phyloP scores from a whole-genome alignment of 1,140 invertebrate genomes.

The Conopomorpha cramerella region DNA sequence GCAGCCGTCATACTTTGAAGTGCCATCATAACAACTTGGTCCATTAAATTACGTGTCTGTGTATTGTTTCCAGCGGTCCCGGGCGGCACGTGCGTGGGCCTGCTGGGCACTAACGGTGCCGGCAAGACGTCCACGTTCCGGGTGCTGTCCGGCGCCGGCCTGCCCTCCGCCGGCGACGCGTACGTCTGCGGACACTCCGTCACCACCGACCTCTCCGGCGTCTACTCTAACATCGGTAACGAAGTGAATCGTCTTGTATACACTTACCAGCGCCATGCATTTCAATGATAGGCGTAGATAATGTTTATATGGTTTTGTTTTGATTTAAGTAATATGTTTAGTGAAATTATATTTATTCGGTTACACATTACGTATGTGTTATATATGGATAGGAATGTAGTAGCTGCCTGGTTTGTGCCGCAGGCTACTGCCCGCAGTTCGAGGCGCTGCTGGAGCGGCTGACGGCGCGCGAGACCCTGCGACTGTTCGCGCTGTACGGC shows the following conservation, averaged over 20 bases:
- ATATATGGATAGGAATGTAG: too few relatives aligned
- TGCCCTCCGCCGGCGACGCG: constrained; percentile 53
- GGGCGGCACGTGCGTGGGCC: constrained; percentile 79
- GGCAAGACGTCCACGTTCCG: constrained; percentile 86
- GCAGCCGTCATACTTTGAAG: too few relatives aligned
- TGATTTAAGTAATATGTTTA: too few relatives aligned
- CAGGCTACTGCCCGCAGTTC: constrained; percentile 77
- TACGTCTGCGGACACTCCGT: constrained; percentile 60
- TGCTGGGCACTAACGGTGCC: constrained; percentile 88
- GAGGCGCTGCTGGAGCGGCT: constrained; percentile 76
- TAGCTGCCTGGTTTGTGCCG: too few relatives aligned
- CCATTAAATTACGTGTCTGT: too few relatives aligned
- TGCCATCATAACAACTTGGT: too few relatives aligned
- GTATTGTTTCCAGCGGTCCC: constrained; percentile 42
- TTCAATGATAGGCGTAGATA: too few relatives aligned
- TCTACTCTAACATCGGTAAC: constrained; percentile 62
- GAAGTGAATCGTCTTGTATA: too few relatives aligned
- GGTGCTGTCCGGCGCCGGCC: constrained; percentile 87
- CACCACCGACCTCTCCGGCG: constrained; percentile 54
- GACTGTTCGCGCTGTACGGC: constrained; percentile 71
- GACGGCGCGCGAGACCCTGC: constrained; percentile 74
- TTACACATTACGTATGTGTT: too few relatives aligned
- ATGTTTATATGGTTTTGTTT: too few relatives aligned
- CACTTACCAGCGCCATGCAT: too few relatives aligned
- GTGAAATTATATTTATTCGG: too few relatives aligned